Percentiles rank a stretch among this genome's conserved stretches.
These are phyloP conservation scores for Seladonia tumulorum DNA, from an alignment of 2,888 invertebrate genomes.

Conservation along the genomic window DNA sequence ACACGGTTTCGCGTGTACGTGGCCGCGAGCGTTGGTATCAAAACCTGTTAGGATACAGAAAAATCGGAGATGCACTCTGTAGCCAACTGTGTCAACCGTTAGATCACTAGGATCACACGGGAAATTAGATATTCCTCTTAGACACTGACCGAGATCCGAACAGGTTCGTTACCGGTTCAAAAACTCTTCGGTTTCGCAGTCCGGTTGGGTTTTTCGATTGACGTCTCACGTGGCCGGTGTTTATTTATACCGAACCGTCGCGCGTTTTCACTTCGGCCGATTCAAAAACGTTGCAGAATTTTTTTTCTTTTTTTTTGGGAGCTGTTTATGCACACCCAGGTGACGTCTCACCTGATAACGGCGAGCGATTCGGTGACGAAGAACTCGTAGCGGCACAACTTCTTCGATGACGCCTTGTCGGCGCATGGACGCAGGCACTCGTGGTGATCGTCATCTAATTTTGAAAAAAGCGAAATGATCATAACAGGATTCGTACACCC, in stretches of 20 bases:
- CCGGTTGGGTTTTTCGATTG: not conserved
- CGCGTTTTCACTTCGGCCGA: not conserved
- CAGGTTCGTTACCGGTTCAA: constrained; percentile 6
- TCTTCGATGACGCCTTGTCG: constrained; percentile 57
- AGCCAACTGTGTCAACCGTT: constrained; percentile 64
- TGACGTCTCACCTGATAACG: constrained; percentile 63
- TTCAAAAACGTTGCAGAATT: not conserved
- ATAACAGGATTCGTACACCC: not conserved
- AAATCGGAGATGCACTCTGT: constrained; percentile 48
- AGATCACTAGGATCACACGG: constrained; percentile 24
- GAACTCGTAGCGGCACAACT: constrained; percentile 73
- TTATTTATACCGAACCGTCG: not conserved
- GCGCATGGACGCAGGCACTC: constrained; percentile 72
- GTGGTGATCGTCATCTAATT: constrained; percentile 60
- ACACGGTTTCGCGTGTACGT: not conserved
- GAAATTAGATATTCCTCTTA: constrained; percentile 24
- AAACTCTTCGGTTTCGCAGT: not conserved
- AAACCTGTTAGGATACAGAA: constrained; percentile 62
- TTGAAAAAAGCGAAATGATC: not conserved
- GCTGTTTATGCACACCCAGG: not conserved
- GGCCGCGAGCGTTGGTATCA: constrained; percentile 19
- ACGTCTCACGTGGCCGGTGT: not conserved
- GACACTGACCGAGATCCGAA: constrained; percentile 27
- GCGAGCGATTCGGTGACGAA: constrained; percentile 60
- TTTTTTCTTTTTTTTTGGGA: not conserved